Base-by-base conservation (phyloP, 2,797 vertebrate genomes). In the Coendou prehensilis region DNA sequence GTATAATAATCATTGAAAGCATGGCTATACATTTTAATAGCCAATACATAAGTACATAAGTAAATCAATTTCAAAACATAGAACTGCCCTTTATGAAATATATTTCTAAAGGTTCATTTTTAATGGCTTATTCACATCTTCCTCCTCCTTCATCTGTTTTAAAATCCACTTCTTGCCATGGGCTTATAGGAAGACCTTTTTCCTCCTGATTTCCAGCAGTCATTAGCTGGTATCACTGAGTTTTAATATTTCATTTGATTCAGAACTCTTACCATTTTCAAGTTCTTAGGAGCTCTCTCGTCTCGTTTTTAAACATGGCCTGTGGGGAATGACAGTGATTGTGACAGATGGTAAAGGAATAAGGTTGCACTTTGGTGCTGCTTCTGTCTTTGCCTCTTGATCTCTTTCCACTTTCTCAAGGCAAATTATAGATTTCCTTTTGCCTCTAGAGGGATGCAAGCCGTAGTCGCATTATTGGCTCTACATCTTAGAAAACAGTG, bases 281-380 rank as follows among this genome's bases (percentile, higher is more conserved):
- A 47, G 90, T 95, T 97, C 98, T 98, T 97, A 98, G 98, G 98
- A 98, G 97, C 94, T 95, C 47, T 85, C 63, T 61, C 47, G 33
- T 88, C 96, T 89, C 93, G 83, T 98, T 99, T 98, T 97, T 97
- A 97, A 98, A 98, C 96, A 92, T 89, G 93, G 98, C 96, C 98
- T 99, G 98, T 95, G 94, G 98, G 98, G 98, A 98, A 91, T 79
- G 45, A 37, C 93, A 82, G 90, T 96, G 97, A 98, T 96, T 97
- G 98, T 98, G 98, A 98, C 98, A 98, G 98, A 99, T 98, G 98
- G 98, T 1, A 93, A 92, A 97, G 97, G 96, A 98, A 47, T 82
- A 93, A 95, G 97, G 97, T 97, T 98, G 97, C 97, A 98, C 96
- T 98, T 97, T 97, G 98, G 96, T 3, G 1, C 95, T 81, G 78